Base-by-base conservation (phyloP, 1,140 invertebrate genomes). In the Camponotus pennsylvanicus region DNA sequence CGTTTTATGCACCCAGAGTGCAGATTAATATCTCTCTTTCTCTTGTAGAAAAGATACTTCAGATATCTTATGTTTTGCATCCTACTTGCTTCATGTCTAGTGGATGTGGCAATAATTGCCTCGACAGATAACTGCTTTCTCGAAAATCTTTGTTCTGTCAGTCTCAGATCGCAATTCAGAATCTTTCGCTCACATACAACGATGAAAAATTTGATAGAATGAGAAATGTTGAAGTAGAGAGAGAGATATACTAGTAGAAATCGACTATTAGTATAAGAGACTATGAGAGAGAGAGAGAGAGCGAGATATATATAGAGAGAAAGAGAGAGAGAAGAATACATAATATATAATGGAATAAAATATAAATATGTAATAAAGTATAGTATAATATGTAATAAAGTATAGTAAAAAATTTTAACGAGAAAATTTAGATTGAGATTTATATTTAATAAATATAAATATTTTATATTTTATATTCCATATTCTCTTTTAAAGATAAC, bases 31-130 rank as follows among this genome's bases (percentile, higher is more conserved):
- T 85, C 40, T 75, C 59, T 78, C 49, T 55, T n/a, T 15, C 7
- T 77, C 27, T 63, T 18, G 27, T 45, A 63, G 69, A 3, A 63
- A 78, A 85, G 49, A 73, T 66, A 71, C 84, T 52, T 18, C 27
- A 86, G n/a, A 52, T 82, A 89, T 78, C 49, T 55, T 78, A 66
- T 71, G 52, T 55, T 73, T 89, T 89, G 49, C 73, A 45, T 79
- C 13, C 18, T 37, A 52, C 8, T 32, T 59, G 40, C 40, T 15
- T 80, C 42, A 45, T 1, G 2, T 45, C 37, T 49, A 64, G 0
- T 52, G 37, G 15, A 32, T 15, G 42, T 21, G 21, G 55, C 37
- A 77, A 57, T 86, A 86, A 77, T 88, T 66, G 76, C 52, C 15
- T 45, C 7, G 32, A 70, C 71, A 86, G 45, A 57, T 75, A 69